phyloP scores from a whole-genome alignment of 1,140 invertebrate genomes.

The Lepidurus arcticus region DNA sequence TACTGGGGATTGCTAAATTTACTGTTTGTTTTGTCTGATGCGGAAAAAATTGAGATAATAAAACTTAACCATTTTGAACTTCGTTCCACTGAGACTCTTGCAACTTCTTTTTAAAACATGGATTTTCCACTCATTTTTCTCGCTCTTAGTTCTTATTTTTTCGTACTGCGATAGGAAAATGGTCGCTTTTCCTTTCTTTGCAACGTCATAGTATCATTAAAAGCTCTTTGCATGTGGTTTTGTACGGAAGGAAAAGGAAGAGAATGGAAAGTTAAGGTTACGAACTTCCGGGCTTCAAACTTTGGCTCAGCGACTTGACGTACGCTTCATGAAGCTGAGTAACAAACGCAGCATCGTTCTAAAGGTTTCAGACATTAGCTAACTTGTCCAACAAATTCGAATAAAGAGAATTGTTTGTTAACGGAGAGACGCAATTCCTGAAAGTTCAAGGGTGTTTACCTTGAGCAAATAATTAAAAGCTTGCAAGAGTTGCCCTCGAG shows the following conservation, averaged over 20 bases:
- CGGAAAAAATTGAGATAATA: not conserved
- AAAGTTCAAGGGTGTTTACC: slow-evolving; percentile 32
- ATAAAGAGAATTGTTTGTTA: not conserved
- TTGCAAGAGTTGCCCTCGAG: slow-evolving; percentile 77
- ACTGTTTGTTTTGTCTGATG: not conserved
- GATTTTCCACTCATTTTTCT: not conserved
- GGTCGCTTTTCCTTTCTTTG: no score
- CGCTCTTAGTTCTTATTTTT: not conserved
- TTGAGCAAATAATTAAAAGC: slow-evolving; percentile 78
- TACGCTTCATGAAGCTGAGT: slow-evolving; percentile 84
- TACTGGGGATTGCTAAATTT: not conserved
- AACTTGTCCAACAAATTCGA: not conserved
- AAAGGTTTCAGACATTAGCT: slow-evolving; percentile 33
- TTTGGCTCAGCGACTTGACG: slow-evolving; percentile 61
- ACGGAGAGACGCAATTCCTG: not conserved
- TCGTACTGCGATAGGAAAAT: no score
- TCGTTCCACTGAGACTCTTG: slow-evolving; percentile 13
- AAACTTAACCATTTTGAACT: not conserved
- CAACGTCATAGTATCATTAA: not conserved
- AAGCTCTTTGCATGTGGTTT: not conserved
- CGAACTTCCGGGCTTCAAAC: slow-evolving; percentile 32
- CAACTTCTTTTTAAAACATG: slow-evolving; percentile 11
- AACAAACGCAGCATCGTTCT: slow-evolving; percentile 76
- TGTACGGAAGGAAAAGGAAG: not conserved
- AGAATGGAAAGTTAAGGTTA: not conserved